These are phyloP conservation scores for Cerceris rybyensis DNA, from an alignment of 2,888 invertebrate genomes.

Conservation along the genomic window DNA sequence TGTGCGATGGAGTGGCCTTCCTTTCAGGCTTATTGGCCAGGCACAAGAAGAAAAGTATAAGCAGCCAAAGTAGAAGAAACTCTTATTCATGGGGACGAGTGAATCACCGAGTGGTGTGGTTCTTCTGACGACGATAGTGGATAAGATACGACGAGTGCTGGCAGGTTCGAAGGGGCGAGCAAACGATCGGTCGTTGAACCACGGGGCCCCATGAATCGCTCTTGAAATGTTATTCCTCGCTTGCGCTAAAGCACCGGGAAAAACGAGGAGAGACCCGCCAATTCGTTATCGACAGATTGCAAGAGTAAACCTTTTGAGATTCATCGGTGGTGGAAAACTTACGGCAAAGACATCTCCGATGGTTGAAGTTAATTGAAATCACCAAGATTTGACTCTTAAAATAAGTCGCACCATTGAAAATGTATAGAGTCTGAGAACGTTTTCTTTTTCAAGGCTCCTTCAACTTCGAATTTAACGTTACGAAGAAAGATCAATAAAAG, in stretches of 20 bases:
- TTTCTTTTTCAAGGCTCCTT: too few relatives aligned
- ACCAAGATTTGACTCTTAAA: too few relatives aligned
- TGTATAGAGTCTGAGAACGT: too few relatives aligned
- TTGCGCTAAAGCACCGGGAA: constrained; percentile 9
- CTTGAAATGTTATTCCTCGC: constrained; percentile 35
- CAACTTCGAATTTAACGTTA: too few relatives aligned
- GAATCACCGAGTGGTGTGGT: constrained; percentile 44
- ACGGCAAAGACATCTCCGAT: background rate
- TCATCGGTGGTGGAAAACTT: background rate
- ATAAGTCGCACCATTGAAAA: too few relatives aligned
- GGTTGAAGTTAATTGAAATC: too few relatives aligned
- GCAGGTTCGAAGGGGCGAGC: constrained; percentile 56
- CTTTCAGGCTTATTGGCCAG: constrained; percentile 27
- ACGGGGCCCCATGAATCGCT: constrained; percentile 38
- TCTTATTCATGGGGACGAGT: constrained; percentile 13
- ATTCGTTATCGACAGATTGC: constrained; percentile 24
- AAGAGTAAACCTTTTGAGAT: background rate
- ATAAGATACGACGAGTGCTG: constrained; percentile 51
- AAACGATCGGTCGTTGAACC: constrained; percentile 61
- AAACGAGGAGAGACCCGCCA: constrained; percentile 27
- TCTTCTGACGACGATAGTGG: constrained; percentile 44
- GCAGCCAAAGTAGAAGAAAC: background rate
- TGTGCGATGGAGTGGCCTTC: too few relatives aligned
- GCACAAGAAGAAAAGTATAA: too few relatives aligned
- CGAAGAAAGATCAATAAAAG: too few relatives aligned